Evolutionary conservation across 2,113 vertebrate species (phyloP), one percentile per base, ranked within the genome.

Genomic region (Sapajus apella): DNA sequence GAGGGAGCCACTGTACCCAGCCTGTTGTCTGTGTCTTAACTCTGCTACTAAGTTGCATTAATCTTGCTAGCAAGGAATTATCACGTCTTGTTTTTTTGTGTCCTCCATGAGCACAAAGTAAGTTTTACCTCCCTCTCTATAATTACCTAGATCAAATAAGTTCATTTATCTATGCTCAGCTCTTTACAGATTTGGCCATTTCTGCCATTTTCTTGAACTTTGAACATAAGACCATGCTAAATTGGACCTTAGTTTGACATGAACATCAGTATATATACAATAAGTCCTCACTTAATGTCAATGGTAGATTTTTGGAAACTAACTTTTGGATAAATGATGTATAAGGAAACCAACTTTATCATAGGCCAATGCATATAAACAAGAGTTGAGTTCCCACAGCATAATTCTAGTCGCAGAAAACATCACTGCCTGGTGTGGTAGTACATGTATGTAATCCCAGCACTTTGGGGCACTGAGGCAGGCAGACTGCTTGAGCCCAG

Each of bases 161-260:
- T 47, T 89, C n/a, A 45, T 40, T 87, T 47, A 10, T 64, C 77
- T 86, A 5, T 82, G 35, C 21, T 91, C 21, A 0, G 20, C 32
- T 90, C 55, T 76, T 79, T 11, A 64, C 23, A 3, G 64, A 40
- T 66, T 90, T 80, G 73, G 5, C 55, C 7, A 1, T 83, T 97
- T 94, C 45, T 92, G 14, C 66, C 66, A 0, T 91, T 66, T 87
- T 81, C 66, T 77, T 95, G 2, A 95, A 84, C 47, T 92, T 68
- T 35, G 47, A 91, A 47, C 61, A 32, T 43, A 68, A 80, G 43
- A 61, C 12, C 32, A 8, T 92, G 55, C 30, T 94, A 87, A 92
- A 27, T 52, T 79, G 9, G 30, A 20, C 55, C 52, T 76, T 77
- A 73, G 80, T 32, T 83, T 95, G 27, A 83, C 88, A 87, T 84